Evolutionary conservation across 2,888 invertebrate genomes (phyloP).

Genomic region (Aromia moschata): DNA sequence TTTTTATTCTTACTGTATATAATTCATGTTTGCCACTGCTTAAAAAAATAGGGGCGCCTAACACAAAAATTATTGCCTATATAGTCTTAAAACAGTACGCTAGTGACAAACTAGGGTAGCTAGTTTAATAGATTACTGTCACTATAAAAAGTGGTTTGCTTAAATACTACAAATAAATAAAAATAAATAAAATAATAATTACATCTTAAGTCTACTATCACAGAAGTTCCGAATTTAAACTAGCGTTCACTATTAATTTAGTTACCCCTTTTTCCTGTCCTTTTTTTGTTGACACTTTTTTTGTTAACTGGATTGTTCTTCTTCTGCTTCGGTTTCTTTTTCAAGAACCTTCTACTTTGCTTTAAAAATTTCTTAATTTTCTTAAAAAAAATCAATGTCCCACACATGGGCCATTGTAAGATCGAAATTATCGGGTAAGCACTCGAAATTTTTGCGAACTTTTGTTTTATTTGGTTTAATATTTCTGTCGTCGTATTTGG

Average conservation of each 20-base stretch:
- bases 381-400: slow-evolving; percentile 70
- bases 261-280: slow-evolving; percentile 19
- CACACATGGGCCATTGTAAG: slow-evolving; percentile 67
- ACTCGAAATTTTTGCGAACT: slow-evolving; percentile 59
- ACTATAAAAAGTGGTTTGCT: background rate
- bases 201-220: slow-evolving; percentile 17
- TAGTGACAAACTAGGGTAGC: slow-evolving; percentile 14
- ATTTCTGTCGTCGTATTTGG: slow-evolving; percentile 60
- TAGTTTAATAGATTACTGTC: slow-evolving; percentile 13
- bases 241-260: slow-evolving; percentile 14
- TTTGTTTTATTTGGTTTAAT: slow-evolving; percentile 53
- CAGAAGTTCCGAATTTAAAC: slow-evolving; percentile 3
- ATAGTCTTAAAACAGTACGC: slow-evolving; percentile 8
- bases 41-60: no score
- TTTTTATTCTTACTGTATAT: slow-evolving; percentile 10
- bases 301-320: slow-evolving; percentile 20
- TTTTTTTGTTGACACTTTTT: slow-evolving; percentile 18
- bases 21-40: background rate
- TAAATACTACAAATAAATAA: slow-evolving; percentile 34
- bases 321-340: slow-evolving; percentile 30
- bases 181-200: slow-evolving; percentile 20
- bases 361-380: slow-evolving; percentile 68
- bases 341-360: slow-evolving; percentile 60
- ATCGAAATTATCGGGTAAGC: slow-evolving; percentile 57
- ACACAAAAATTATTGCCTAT: background rate